phyloP scores from a whole-genome alignment of 2,113 vertebrate species.

The Rhinoderma darwinii region DNA sequence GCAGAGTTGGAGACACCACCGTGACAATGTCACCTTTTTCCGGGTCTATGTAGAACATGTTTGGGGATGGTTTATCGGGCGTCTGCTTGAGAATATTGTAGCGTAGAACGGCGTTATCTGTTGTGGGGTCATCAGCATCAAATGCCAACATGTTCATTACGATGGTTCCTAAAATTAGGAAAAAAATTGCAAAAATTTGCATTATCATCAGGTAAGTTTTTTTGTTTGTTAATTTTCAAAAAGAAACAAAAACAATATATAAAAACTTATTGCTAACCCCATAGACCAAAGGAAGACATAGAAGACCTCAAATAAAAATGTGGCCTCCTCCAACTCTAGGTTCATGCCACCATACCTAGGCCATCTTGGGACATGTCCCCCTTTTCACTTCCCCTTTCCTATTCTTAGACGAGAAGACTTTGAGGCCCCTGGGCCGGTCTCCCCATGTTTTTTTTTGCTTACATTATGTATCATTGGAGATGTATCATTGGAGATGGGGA shows the following conservation, averaged over 20 bases:
- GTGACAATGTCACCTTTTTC: constrained; percentile 96
- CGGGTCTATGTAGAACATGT: constrained; percentile 97
- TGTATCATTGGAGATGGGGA: neutral
- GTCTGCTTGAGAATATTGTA: constrained; percentile 94
- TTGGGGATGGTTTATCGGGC: constrained; percentile 90
- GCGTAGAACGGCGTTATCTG: constrained; percentile 90
- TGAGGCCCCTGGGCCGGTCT: too few relatives aligned
- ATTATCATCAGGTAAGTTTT: too few relatives aligned
- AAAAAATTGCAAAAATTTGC: neutral
- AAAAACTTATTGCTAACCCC: neutral
- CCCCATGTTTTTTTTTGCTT: too few relatives aligned
- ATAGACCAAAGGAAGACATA: neutral
- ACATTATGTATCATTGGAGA: neutral
- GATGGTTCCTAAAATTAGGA: constrained; percentile 79
- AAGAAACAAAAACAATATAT: too few relatives aligned
- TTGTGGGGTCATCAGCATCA: constrained; percentile 88
- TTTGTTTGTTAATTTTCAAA: too few relatives aligned
- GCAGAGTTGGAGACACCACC: constrained; percentile 83
- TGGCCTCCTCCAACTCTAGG: neutral
- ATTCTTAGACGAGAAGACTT: too few relatives aligned
- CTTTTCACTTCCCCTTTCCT: too few relatives aligned
- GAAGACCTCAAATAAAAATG: neutral
- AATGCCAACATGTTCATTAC: constrained; percentile 94
- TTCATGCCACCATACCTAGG: neutral
- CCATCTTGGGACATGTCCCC: too few relatives aligned